These are phyloP conservation scores for Pandemis heparana DNA, from an alignment of 2,888 invertebrate genomes.

Conservation along the genomic window DNA sequence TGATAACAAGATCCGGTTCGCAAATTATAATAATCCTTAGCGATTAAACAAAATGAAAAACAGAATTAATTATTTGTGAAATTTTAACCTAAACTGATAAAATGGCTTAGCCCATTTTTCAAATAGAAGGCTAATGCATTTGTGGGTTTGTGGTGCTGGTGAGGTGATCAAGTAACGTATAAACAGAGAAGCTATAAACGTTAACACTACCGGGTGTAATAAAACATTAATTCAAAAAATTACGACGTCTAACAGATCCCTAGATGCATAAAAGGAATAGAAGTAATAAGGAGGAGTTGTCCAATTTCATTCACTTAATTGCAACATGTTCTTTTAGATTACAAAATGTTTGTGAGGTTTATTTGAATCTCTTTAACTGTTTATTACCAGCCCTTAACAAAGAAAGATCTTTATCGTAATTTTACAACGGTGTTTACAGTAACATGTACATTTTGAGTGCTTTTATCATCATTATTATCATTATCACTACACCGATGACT, in stretches of 20 bases:
- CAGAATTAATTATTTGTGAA: slow-evolving; percentile 8
- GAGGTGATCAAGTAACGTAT: neutral
- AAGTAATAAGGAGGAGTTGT: neutral
- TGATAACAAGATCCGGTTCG: slow-evolving; percentile 33
- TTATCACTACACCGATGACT: slow-evolving; percentile 6
- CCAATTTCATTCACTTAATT: neutral
- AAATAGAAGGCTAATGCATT: neutral
- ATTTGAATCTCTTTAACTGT: too few relatives aligned
- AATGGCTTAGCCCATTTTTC: neutral
- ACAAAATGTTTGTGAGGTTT: neutral
- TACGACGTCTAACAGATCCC: neutral
- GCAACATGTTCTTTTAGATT: neutral
- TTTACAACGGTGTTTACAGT: neutral
- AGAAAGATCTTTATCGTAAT: slow-evolving; percentile 4
- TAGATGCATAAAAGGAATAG: neutral
- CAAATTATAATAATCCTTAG: slow-evolving; percentile 11
- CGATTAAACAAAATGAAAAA: slow-evolving; percentile 1
- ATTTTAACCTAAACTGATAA: neutral
- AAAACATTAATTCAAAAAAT: neutral
- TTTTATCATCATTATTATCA: slow-evolving; percentile 4
- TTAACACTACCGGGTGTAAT: neutral
- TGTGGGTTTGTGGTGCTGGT: too few relatives aligned
- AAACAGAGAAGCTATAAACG: neutral
- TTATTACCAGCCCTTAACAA: neutral
- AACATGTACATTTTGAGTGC: neutral